Percentiles rank a stretch among this genome's conserved stretches.
Evolutionary conservation across 2,797 vertebrate species (phyloP).

Genomic region (Anniella stebbinsi): DNA sequence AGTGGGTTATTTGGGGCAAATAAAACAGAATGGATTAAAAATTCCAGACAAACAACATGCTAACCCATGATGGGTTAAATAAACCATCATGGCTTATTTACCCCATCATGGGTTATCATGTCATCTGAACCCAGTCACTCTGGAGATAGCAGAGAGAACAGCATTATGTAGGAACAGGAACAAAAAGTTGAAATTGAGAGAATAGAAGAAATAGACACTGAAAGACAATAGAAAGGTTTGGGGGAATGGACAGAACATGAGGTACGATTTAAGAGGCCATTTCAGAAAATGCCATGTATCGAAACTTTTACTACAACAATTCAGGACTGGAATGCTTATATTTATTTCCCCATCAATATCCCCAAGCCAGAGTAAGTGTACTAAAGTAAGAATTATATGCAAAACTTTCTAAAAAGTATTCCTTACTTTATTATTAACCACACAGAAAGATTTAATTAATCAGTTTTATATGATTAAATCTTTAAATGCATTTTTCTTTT

Average conservation of each 20-base stretch:
- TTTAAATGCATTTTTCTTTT: too few species aligned
- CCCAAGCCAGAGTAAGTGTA: background rate
- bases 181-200: background rate
- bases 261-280: background rate
- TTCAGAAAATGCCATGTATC: background rate
- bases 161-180: background rate
- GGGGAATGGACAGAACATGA: background rate
- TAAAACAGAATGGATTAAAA: too few species aligned
- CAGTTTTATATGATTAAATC: too few species aligned
- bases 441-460: too few species aligned
- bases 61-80: too few species aligned
- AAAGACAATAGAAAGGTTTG: background rate
- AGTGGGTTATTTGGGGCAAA: too few species aligned
- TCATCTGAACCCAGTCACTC: background rate
- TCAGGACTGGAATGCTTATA: background rate
- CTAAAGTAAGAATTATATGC: background rate
- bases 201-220: too few species aligned
- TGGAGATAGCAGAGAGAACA: constrained; percentile 13
- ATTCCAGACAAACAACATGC: too few species aligned
- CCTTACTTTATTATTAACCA: too few species aligned
- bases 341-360: background rate
- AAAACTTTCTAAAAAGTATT: background rate
- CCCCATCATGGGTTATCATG: too few species aligned
- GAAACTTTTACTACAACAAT: background rate
- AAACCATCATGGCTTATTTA: too few species aligned